Evolutionary conservation across 2,888 invertebrate genomes (phyloP), one percentile per base, ranked within the genome.

Genomic region (Cephus sareptanus): DNA sequence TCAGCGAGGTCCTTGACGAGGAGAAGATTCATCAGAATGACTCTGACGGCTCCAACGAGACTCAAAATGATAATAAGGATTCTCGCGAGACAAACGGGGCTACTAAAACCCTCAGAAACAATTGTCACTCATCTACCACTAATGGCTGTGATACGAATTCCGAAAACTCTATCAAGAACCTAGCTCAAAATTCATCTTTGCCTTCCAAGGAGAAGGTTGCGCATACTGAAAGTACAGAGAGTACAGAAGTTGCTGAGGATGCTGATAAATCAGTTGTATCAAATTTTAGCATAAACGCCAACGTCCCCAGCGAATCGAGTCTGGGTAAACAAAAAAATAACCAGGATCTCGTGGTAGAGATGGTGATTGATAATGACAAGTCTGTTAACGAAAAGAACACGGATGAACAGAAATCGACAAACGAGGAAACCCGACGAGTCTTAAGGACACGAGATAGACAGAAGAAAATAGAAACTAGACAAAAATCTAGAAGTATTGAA

Each of bases 391-490:
- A 81, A 33, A 79, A 80, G 69, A 77, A 68, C 68, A 12, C 75
- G 9, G 81, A 84, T 13, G 88, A 87, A 11, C 83, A 84, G 34
- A 89, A 87, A 69, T 77, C 79, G n/a, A 40, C 74, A 1, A 78
- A 73, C 4, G 89, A 89, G 34, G 87, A 89, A n/a, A 87, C 86
- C 12, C 85, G 85, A 33, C 84, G 90, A 56, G 90, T 90, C 11
- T 77, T 90, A 73, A 82, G 90, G 40, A 81, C 87, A 4, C 84
- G 90, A 0, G 79, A 79, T 35, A 90, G 85, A 68, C 81, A 84
- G 75, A 88, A 83, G 34, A 89, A 85, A 77, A 12, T 70, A 0
- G 89, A 90, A 34, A 79, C 80, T 15, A 85, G 83, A 34, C 80
- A 79, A 34, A 69, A 77, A 2, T 70, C 81, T 0, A 80, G 85